Conservation (phyloP, 2,888 invertebrate species). For the Galeruca laticollis region DNA sequence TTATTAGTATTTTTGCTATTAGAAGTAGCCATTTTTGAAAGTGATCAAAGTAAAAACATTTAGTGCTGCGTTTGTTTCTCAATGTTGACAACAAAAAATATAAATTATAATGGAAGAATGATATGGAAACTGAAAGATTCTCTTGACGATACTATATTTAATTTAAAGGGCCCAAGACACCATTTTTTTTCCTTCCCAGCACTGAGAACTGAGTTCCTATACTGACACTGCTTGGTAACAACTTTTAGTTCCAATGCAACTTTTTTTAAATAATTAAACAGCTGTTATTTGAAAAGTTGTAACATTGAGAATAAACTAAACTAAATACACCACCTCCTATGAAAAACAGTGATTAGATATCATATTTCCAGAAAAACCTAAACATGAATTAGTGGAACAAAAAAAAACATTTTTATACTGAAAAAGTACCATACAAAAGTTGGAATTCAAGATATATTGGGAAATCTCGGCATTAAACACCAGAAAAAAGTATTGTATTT, state of each 20-base stretch:
- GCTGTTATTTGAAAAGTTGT: not conserved
- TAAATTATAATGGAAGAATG: not conserved
- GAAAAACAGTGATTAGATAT: constrained; percentile 31
- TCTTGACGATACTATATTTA: no score
- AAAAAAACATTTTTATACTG: not conserved
- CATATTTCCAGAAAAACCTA: constrained; percentile 34
- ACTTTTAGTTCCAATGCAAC: not conserved
- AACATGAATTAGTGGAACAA: constrained; percentile 19
- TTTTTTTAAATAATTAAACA: not conserved
- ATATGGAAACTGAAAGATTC: no score
- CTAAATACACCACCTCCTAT: constrained; percentile 28
- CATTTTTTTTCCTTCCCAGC: no score
- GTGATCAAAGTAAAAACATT: constrained; percentile 27
- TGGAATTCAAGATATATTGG: not conserved
- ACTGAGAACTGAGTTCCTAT: no score
- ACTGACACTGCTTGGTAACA: not conserved
- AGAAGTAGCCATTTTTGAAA: constrained; percentile 33
- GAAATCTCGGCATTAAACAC: not conserved
- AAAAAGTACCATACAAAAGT: not conserved
- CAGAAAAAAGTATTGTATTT: no score
- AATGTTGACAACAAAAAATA: constrained; percentile 1
- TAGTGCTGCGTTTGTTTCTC: constrained; percentile 21
- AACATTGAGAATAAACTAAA: constrained; percentile 25
- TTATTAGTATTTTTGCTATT: constrained; percentile 24
- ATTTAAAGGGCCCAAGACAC: no score